phyloP scores from a whole-genome alignment of 2,888 invertebrate genomes.

The Xanthorhoe spadicearia region DNA sequence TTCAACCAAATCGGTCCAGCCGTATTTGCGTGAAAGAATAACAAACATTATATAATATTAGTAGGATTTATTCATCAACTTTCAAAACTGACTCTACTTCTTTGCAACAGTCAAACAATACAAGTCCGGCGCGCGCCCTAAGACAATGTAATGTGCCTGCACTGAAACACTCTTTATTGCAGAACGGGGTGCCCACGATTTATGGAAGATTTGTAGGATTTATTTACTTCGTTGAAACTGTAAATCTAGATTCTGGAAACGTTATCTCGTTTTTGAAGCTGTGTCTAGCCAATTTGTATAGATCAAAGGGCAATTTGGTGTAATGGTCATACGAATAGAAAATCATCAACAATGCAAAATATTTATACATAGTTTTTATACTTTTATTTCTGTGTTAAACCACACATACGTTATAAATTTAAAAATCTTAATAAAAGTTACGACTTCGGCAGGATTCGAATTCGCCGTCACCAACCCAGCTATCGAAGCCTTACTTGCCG shows the following conservation, averaged over 20 bases:
- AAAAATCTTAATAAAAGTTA: too few relatives aligned
- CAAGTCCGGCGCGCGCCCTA: slow-evolving; percentile 31
- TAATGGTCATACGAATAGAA: not conserved
- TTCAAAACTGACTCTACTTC: not conserved
- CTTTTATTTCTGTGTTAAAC: too few relatives aligned
- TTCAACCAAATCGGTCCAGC: too few relatives aligned
- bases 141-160: slow-evolving; percentile 39
- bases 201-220: slow-evolving; percentile 27
- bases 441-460: too few relatives aligned
- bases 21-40: too few relatives aligned
- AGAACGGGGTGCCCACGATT: slow-evolving; percentile 19
- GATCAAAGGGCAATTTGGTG: not conserved
- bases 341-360: too few relatives aligned
- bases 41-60: too few relatives aligned
- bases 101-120: slow-evolving; percentile 25
- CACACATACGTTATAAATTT: too few relatives aligned
- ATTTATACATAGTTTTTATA: too few relatives aligned
- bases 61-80: not conserved
- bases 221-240: slow-evolving; percentile 13
- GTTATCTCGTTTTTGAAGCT: not conserved
- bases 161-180: slow-evolving; percentile 35
- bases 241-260: slow-evolving; percentile 18
- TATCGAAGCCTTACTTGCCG: too few relatives aligned
- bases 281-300: not conserved
- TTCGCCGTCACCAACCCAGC: too few relatives aligned